Conservation (phyloP, 2,888 invertebrate species). For the Synanthedon myopaeformis region DNA sequence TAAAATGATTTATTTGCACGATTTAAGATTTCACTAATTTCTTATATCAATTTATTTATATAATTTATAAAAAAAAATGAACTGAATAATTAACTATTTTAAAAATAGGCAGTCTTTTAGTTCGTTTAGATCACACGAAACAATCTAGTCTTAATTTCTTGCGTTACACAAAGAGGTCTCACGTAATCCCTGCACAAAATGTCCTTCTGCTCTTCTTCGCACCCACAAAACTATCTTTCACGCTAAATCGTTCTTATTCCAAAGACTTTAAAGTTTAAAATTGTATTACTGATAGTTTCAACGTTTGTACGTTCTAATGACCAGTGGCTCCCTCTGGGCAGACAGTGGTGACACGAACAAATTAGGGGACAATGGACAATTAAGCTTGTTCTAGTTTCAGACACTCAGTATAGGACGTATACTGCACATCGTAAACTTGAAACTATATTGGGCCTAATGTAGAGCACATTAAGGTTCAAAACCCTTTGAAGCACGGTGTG, state of each 20-base stretch:
- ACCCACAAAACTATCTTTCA: not conserved
- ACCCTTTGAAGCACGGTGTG: too few species aligned
- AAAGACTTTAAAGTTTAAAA: not conserved
- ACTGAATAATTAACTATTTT: too few species aligned
- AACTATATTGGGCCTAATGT: too few species aligned
- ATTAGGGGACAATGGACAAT: conserved; percentile 37
- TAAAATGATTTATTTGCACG: too few species aligned
- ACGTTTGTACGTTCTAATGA: conserved; percentile 15
- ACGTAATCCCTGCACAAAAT: not conserved
- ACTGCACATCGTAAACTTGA: too few species aligned
- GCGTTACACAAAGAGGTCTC: not conserved
- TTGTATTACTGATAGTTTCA: not conserved
- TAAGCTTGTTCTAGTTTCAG: conserved; percentile 18
- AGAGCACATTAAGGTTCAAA: too few species aligned
- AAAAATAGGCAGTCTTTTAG: too few species aligned
- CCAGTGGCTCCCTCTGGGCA: conserved; percentile 18
- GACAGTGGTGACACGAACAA: conserved; percentile 31
- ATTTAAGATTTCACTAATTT: too few species aligned
- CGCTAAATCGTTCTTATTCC: not conserved
- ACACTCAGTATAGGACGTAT: too few species aligned
- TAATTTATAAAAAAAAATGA: too few species aligned
- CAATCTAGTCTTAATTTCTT: not conserved
- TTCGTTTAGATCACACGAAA: not conserved
- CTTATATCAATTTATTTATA: too few species aligned
- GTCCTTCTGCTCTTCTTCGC: not conserved